Conservation (phyloP, 2,888 invertebrate species). For the Amiota communis region DNA sequence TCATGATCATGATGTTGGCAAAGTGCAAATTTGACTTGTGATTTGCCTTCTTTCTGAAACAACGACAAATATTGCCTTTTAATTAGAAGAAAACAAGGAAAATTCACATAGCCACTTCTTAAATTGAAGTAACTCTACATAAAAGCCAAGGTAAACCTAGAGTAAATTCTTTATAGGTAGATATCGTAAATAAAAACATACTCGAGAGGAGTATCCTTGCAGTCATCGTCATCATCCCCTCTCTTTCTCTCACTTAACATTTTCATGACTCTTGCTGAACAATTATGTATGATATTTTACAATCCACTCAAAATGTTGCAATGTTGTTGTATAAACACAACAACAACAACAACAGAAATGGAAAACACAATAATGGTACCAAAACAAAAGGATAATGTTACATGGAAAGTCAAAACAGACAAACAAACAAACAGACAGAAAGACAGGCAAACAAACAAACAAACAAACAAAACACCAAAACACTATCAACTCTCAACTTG, state of each 20-base stretch:
- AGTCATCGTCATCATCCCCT: no score
- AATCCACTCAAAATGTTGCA: no score
- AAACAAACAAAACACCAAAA: background rate
- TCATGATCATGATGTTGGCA: background rate
- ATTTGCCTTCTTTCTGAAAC: slow-evolving; percentile 36
- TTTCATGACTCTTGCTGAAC: no score
- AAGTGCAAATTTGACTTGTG: slow-evolving; percentile 39
- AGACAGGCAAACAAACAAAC: background rate
- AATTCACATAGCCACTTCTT: no score
- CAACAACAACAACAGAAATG: no score
- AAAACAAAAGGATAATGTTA: background rate
- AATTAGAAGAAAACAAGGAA: slow-evolving; percentile 21
- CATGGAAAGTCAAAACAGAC: background rate
- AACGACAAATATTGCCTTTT: slow-evolving; percentile 38
- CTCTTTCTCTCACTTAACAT: no score
- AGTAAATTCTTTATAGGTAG: background rate
- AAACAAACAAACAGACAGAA: background rate
- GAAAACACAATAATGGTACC: no score
- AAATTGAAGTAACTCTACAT: no score
- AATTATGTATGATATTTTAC: no score
- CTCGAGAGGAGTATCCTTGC: background rate
- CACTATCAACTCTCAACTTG: no score
- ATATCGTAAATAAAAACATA: background rate
- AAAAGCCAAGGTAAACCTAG: no score
- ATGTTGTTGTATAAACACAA: no score